Conservation (phyloP, 1,140 invertebrate species). For the Dreissena rostriformis region DNA sequence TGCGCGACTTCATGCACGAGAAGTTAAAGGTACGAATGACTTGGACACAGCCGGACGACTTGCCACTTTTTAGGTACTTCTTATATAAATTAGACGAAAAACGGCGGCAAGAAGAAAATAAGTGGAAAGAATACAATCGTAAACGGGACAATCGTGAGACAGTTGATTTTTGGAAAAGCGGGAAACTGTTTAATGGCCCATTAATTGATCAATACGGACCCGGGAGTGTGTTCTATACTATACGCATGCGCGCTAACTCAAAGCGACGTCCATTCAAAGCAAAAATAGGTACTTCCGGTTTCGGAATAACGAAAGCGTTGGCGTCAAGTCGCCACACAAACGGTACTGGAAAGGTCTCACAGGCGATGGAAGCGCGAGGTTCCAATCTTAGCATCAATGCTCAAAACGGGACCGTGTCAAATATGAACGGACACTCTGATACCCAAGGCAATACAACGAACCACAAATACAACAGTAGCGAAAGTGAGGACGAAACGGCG, state of each 20-base stretch:
- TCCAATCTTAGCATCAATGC: slow-evolving; percentile 11
- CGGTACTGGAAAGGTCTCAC: slow-evolving; percentile 22
- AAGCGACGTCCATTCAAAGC: slow-evolving; percentile 13
- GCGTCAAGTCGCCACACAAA: slow-evolving; percentile 10
- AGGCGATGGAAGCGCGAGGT: neutral
- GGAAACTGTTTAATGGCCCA: slow-evolving; percentile 67
- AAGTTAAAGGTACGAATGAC: slow-evolving; percentile 68
- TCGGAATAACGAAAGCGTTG: slow-evolving; percentile 36
- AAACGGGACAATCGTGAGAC: slow-evolving; percentile 23
- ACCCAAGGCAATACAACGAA: neutral
- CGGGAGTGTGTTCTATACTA: slow-evolving; percentile 77
- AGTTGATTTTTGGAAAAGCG: slow-evolving; percentile 53
- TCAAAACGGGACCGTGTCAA: slow-evolving; percentile 20
- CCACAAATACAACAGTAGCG: slow-evolving; percentile 10
- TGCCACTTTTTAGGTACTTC: slow-evolving; percentile 67
- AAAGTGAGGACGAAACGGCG: neutral
- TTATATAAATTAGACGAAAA: slow-evolving; percentile 68
- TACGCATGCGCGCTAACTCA: slow-evolving; percentile 71
- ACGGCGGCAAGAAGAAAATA: slow-evolving; percentile 52
- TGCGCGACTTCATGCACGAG: slow-evolving; percentile 70
- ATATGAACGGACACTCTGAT: too few relatives aligned
- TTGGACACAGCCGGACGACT: slow-evolving; percentile 53
- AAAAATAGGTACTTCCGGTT: slow-evolving; percentile 3
- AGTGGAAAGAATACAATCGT: slow-evolving; percentile 28
- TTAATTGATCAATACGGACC: slow-evolving; percentile 75